These are phyloP conservation scores for Tyto alba DNA, from an alignment of 2,113 vertebrate species.

Conservation along the genomic window DNA sequence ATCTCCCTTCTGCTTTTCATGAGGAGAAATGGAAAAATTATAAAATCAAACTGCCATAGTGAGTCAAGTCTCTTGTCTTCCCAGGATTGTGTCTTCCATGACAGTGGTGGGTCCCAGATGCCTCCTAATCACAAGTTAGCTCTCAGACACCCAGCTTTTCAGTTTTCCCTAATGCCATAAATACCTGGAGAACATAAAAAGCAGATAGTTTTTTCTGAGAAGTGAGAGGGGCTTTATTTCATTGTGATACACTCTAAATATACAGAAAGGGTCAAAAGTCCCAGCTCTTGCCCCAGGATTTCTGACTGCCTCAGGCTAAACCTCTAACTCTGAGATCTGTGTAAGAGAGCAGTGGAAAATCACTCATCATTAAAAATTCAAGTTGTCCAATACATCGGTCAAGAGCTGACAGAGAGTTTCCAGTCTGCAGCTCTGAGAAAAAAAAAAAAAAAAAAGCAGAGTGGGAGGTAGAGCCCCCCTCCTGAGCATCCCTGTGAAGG, in stretches of 20 bases:
- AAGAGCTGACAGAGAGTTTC: background rate
- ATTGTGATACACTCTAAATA: background rate
- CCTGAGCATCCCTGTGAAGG: background rate
- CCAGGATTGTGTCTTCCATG: background rate
- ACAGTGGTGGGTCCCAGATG: background rate
- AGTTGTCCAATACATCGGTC: background rate
- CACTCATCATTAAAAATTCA: slow-evolving; percentile 33
- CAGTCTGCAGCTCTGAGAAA: background rate
- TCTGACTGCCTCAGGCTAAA: background rate
- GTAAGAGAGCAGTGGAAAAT: background rate
- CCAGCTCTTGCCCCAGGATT: slow-evolving; percentile 22
- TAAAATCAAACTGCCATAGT: background rate
- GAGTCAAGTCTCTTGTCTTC: background rate
- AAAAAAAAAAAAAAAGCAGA: background rate
- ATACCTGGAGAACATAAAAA: background rate
- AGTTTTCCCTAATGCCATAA: background rate
- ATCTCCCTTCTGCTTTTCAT: background rate
- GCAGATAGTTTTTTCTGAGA: background rate
- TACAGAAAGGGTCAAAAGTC: slow-evolving; percentile 15
- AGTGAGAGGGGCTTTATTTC: background rate
- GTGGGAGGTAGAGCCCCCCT: background rate
- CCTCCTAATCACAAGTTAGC: background rate
- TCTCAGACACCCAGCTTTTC: background rate
- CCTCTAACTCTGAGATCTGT: background rate
- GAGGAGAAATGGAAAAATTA: background rate